These are phyloP conservation scores for Seira ritae DNA, from an alignment of 2,888 invertebrate genomes.

Conservation along the genomic window DNA sequence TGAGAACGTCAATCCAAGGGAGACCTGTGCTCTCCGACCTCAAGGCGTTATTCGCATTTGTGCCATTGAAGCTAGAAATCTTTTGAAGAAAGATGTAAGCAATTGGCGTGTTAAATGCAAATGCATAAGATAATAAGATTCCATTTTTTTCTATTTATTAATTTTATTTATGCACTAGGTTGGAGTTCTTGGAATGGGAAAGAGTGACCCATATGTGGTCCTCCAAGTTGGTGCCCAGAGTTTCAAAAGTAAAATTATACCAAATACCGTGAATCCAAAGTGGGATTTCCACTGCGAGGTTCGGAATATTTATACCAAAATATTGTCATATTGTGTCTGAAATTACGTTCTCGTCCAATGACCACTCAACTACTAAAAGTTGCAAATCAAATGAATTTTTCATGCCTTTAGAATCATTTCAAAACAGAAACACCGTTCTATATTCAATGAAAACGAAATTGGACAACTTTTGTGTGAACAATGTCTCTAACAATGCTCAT, in stretches of 20 bases:
- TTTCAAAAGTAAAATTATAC: slow-evolving; percentile 94
- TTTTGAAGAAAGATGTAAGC: slow-evolving; percentile 93
- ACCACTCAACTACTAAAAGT: no score
- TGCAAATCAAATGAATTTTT: no score
- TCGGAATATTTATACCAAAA: slow-evolving; percentile 74
- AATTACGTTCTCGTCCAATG: no score
- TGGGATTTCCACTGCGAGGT: slow-evolving; percentile 99
- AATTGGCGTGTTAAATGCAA: not conserved
- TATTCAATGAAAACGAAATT: not conserved
- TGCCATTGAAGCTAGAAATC: slow-evolving; percentile 94
- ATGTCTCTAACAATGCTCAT: slow-evolving; percentile 2
- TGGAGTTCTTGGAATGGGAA: slow-evolving; percentile 93
- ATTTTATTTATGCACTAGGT: slow-evolving; percentile 75
- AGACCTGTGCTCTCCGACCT: slow-evolving; percentile 69
- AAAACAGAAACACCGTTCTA: not conserved
- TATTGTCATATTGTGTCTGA: not conserved
- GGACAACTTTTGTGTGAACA: not conserved
- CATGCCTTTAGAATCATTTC: slow-evolving; percentile 20
- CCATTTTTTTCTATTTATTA: not conserved
- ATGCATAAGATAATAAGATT: no score
- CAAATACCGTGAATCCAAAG: slow-evolving; percentile 94
- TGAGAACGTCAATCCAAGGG: slow-evolving; percentile 85
- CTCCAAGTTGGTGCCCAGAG: slow-evolving; percentile 94
- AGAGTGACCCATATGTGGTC: slow-evolving; percentile 97
- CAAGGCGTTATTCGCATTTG: slow-evolving; percentile 96